Evolutionary conservation across 2,113 vertebrate species (phyloP), one percentile per base, ranked within the genome.

Genomic region (Spea bombifrons): DNA sequence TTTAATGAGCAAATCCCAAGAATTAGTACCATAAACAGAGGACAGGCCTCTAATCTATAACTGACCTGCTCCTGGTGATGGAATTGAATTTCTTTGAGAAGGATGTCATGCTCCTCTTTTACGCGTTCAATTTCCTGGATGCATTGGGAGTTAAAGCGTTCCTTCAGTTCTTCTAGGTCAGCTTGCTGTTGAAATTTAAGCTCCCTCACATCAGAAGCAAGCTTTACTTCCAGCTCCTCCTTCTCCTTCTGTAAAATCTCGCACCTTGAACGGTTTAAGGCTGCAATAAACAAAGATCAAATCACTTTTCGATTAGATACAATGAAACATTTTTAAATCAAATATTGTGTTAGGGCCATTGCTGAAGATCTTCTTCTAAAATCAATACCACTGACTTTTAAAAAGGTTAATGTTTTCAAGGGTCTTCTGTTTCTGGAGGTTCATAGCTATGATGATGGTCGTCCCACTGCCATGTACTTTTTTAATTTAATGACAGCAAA

Each of bases 161-260:
- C 89, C 88, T 96, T 93, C 86, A 98, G 71, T 0, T 80, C 91
- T 76, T 83, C 90, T 75, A 97, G 91, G 86, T 97, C 93, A 7
- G 87, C 86, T 87, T 88, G 89, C 88, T 99, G 95, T 87, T 91
- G 88, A 83, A 83, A 83, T 65, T 83, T 90, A 80, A 97, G 86
- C 69, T 83, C 86, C 84, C 83, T 88, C 85, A 94, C 90, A 88
- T 96, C 90, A 7, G 89, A 87, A 88, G 96, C 90, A 13, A 95
- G 96, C 68, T 80, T 83, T 43, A 79, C 84, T 90, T 98, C 94
- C 94, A 95, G 84, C 66, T 94, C 91, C 84, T 93, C 92, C 88
- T 96, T 97, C 92, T 99, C 95, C 57, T 87, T 90, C 86, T 94
- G 95, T 15, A 99, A 86, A 72, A 90, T 90, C 92, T 96, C 94